Conservation (phyloP, 2,113 vertebrate genomes). For the Vireo altiloquus region DNA sequence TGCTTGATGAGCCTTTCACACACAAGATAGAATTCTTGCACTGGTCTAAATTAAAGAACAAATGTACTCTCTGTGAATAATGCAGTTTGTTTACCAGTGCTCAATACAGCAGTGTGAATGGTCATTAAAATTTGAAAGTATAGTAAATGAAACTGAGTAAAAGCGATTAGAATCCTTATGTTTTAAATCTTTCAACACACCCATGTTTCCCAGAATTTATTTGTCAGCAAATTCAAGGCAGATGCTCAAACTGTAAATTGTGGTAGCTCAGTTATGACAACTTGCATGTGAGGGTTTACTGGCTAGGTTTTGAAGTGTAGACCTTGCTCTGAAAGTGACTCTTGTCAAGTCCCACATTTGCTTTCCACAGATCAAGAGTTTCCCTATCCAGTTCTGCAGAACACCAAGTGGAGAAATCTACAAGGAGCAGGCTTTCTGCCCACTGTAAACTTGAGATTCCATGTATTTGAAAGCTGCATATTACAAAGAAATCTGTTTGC, state of each 20-base stretch:
- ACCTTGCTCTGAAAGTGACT: neutral
- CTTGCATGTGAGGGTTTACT: neutral
- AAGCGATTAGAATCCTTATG: neutral
- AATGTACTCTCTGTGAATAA: neutral
- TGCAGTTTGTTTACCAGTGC: neutral
- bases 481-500: neutral
- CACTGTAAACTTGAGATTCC: neutral
- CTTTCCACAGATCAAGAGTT: neutral
- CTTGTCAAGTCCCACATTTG: neutral
- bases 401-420: neutral
- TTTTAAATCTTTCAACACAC: neutral
- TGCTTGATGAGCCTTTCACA: neutral
- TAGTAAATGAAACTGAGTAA: neutral
- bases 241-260: neutral
- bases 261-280: neutral
- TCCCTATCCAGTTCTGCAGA: neutral
- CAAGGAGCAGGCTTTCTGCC: neutral
- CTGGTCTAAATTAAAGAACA: neutral
- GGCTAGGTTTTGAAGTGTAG: neutral
- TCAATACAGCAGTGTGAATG: neutral
- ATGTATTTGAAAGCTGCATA: neutral
- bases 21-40: neutral
- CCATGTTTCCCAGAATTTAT: neutral
- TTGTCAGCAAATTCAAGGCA: slow-evolving; percentile 5
- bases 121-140: slow-evolving; percentile 1